Evolutionary conservation across 1,140 invertebrate species (phyloP).

Genomic region (Drosophila ananassae): DNA sequence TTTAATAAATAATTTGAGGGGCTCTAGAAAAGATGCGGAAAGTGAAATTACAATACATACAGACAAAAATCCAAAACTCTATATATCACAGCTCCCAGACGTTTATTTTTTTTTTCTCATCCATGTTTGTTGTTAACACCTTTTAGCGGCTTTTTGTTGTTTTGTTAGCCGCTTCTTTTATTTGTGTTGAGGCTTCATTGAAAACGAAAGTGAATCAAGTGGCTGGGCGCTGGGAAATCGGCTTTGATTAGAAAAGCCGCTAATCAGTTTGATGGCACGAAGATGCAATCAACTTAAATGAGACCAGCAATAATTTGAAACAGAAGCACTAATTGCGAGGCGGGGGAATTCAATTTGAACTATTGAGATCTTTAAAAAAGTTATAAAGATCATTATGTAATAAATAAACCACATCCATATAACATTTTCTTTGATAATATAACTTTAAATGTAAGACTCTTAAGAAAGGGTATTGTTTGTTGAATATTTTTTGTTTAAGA

Average conservation of each 20-base stretch:
- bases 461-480: no score
- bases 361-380: constrained; percentile 3
- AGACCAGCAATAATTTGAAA: constrained; percentile 32
- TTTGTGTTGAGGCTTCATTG: constrained; percentile 54
- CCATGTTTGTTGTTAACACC: constrained; percentile 58
- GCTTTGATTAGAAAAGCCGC: constrained; percentile 55
- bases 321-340: constrained; percentile 51
- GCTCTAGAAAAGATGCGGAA: constrained; percentile 73
- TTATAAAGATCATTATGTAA: neutral
- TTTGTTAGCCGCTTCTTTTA: constrained; percentile 17
- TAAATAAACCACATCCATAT: neutral
- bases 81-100: constrained; percentile 12
- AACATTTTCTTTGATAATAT: no score
- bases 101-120: constrained; percentile 31
- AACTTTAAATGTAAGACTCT: no score
- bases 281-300: constrained; percentile 50
- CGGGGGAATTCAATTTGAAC: neutral
- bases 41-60: constrained; percentile 69
- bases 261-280: constrained; percentile 50
- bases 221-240: constrained; percentile 37
- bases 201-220: constrained; percentile 73
- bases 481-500: no score
- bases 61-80: constrained; percentile 8
- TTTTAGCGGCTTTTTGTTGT: constrained; percentile 39
- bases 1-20: constrained; percentile 60